These are phyloP conservation scores for Nicator chloris DNA, from an alignment of 2,113 vertebrate species.

Conservation along the genomic window DNA sequence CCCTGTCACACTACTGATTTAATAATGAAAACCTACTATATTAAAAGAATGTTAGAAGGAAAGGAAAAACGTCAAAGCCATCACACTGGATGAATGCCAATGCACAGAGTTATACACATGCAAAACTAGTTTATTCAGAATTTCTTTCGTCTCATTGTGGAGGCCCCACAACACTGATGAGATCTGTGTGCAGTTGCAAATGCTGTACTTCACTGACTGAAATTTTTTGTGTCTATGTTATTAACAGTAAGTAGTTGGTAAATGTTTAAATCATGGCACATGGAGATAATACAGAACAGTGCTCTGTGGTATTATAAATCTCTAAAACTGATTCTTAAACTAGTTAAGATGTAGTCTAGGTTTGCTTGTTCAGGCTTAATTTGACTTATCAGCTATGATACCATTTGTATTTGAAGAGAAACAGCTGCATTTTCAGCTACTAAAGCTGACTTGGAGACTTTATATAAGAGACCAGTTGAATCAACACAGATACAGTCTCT, in stretches of 20 bases:
- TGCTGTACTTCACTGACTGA: background rate
- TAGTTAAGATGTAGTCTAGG: constrained; percentile 42
- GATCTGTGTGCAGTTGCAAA: background rate
- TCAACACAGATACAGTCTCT: constrained; percentile 45
- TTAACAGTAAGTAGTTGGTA: constrained; percentile 42
- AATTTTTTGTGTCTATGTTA: constrained; percentile 13
- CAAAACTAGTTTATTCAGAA: background rate
- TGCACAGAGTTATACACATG: background rate
- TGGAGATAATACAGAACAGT: constrained; percentile 28
- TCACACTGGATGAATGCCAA: background rate
- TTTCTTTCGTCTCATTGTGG: background rate
- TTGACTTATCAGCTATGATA: constrained; percentile 57
- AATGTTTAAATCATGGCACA: constrained; percentile 41
- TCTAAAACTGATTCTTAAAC: constrained; percentile 56
- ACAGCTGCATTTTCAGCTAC: constrained; percentile 39
- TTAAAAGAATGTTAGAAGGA: background rate
- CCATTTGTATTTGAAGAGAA: constrained; percentile 58
- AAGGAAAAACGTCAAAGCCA: background rate
- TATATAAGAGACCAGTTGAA: constrained; percentile 24
- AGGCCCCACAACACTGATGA: background rate
- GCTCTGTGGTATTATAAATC: constrained; percentile 42
- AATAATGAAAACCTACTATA: background rate
- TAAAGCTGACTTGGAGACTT: constrained; percentile 51
- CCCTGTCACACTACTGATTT: background rate
- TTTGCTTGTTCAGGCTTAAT: constrained; percentile 67